A percentile compares a stretch with the other conserved stretches of the same genome.
Evolutionary conservation across 37 sponge, comb jelly and placozoan genomes (phyloP).

Genomic region (Lycopodina hypogea): DNA sequence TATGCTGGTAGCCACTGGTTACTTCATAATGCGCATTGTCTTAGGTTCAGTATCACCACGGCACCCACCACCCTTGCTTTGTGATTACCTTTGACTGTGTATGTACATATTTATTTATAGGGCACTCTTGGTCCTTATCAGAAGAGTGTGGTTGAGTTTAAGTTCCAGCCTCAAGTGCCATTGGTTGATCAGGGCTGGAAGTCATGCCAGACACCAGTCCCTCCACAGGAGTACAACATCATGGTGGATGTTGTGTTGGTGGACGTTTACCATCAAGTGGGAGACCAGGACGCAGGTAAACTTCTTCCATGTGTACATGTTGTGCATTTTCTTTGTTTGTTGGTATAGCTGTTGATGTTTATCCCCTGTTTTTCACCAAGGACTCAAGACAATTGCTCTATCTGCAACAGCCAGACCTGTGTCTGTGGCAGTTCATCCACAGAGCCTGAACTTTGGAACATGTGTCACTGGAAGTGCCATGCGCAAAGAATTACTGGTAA

Average conservation of each 20-base stretch:
- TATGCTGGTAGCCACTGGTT: too few species aligned
- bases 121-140: constrained; percentile 51
- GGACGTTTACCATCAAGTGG: not conserved
- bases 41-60: too few species aligned
- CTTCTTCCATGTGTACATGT: not conserved
- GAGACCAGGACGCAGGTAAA: not conserved
- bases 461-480: not conserved
- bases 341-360: constrained; percentile 6
- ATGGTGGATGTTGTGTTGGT: constrained; percentile 40
- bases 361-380: not conserved
- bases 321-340: not conserved
- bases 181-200: constrained; percentile 41
- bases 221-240: constrained; percentile 62
- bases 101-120: not conserved
- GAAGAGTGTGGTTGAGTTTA: constrained; percentile 32
- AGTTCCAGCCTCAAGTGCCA: constrained; percentile 37
- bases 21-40: too few species aligned
- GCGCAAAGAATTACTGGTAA: not conserved
- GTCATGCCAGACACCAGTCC: constrained; percentile 25
- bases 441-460: constrained; percentile 33
- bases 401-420: constrained; percentile 54
- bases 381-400: constrained; percentile 27
- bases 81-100: too few species aligned
- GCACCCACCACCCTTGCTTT: too few species aligned
- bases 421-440: constrained; percentile 16